A percentile compares a stretch with the other conserved stretches of the same genome.
Conservation (phyloP, 2,888 invertebrate species). For the Clunio marinus region DNA sequence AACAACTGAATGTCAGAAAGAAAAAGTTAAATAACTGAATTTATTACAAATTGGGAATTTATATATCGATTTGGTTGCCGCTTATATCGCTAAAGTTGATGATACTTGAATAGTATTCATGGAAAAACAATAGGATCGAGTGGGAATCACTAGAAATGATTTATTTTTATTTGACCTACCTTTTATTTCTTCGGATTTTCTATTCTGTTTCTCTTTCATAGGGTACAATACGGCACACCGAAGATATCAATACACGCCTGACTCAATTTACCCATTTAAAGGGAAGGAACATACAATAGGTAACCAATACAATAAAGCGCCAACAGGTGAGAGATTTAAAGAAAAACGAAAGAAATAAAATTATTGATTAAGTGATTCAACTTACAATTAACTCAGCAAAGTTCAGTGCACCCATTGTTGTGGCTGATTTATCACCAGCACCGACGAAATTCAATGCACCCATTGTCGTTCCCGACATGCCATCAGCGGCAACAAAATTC, state of each 20-base stretch:
- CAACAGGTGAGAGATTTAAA: neutral
- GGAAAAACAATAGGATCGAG: slow-evolving; percentile 26
- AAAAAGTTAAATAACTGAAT: slow-evolving; percentile 18
- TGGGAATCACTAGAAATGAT: slow-evolving; percentile 27
- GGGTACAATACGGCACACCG: slow-evolving; percentile 47
- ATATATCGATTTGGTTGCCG: slow-evolving; percentile 13
- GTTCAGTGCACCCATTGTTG: neutral
- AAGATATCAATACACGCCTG: slow-evolving; percentile 45
- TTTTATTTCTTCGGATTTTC: too few species aligned
- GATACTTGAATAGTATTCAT: neutral
- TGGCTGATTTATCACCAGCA: neutral
- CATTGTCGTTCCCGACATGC: slow-evolving; percentile 11
- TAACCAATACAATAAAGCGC: slow-evolving; percentile 12
- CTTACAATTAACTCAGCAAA: too few species aligned
- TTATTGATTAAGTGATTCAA: too few species aligned
- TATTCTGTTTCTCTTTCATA: slow-evolving; percentile 7
- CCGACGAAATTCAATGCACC: slow-evolving; percentile 12
- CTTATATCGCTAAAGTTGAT: slow-evolving; percentile 24
- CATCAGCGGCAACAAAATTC: neutral
- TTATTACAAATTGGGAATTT: slow-evolving; percentile 32
- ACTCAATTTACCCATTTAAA: slow-evolving; percentile 43
- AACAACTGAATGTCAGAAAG: neutral
- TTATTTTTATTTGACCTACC: slow-evolving; percentile 33
- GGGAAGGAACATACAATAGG: neutral
- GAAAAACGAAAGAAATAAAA: neutral